Conservation (phyloP, 1,140 invertebrate genomes). For the Psilanteris sp. region DNA sequence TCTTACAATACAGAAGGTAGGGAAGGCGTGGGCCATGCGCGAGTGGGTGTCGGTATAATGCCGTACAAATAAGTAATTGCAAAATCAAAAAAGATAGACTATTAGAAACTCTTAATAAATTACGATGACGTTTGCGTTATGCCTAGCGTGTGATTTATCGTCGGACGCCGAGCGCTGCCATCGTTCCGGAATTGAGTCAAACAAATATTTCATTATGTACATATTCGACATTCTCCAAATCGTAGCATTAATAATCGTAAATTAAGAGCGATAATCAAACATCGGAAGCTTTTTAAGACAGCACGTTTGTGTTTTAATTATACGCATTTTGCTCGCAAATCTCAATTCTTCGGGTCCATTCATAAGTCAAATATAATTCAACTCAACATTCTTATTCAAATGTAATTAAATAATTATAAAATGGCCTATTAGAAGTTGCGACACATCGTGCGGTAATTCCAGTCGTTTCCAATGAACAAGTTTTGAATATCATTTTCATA, state of each 20-base stretch:
- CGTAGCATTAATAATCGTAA: background rate
- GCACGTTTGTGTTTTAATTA: no score
- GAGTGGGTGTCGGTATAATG: constrained; percentile 47
- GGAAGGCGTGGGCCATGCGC: constrained; percentile 45
- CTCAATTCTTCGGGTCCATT: no score
- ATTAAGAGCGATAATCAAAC: background rate
- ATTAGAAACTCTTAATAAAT: constrained; percentile 65
- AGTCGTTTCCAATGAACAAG: no score
- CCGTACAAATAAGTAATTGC: constrained; percentile 64
- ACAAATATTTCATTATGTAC: constrained; percentile 33
- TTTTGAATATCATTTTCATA: no score
- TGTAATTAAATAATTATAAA: no score
- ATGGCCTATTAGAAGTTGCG: no score
- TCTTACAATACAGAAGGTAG: constrained; percentile 54
- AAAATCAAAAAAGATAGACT: constrained; percentile 58
- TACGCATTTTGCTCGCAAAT: no score
- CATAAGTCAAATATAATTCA: no score
- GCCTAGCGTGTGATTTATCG: constrained; percentile 52
- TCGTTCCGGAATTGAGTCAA: constrained; percentile 32
- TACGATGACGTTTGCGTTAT: constrained; percentile 49
- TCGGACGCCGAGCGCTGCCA: background rate
- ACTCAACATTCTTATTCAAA: no score
- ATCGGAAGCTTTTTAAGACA: no score
- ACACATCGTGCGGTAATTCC: no score
- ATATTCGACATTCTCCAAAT: constrained; percentile 26